Evolutionary conservation across 2,888 invertebrate species (phyloP), one percentile per base, ranked within the genome.

Genomic region (Nephrotoma appendiculata): DNA sequence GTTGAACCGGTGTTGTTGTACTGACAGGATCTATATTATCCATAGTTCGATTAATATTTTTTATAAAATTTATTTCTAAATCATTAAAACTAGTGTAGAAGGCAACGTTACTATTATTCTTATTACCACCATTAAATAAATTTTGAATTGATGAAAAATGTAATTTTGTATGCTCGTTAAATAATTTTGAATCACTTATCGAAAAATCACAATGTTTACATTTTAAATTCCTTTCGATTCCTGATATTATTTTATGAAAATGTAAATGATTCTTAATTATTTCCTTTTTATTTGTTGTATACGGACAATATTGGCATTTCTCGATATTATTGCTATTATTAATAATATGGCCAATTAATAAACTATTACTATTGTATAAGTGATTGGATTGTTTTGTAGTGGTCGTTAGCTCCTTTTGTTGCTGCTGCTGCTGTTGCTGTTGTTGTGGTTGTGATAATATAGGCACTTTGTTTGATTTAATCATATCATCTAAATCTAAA

Each of bases 171-270:
- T 98, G 98, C 89, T 97, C 97, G 83, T 95, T 93, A 48, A 97
- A 92, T 88, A 95, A 94, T 89, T 95, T 94, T 87, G 94, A 94
- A 89, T 96, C 95, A 4, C 94, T 93, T 42, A 95, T 95, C 41
- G 95, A 95, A 90, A 96, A 96, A 91, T 97, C 96, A 91, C 98
- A 98, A 90, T 95, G 95, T 41, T 95, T 94, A 91, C 98, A 98
- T 88, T 94, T 94, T 89, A 94, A 94, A 88, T 92, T 93, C 88
- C 94, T 94, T 86, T 92, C 91, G 0, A 91, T 91, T 85, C 94
- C 94, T 5, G 94, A 93, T 9, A 94, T 91, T 89, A 94, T 93
- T 9, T 92, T 92, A 90, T 98, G 97, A 87, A 96, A 93, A 89
- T 94, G 94, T 88, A 95, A 93, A 91, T 98, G 98, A 89, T 95